These are phyloP conservation scores for Cryptophagus acutangulus DNA, from an alignment of 2,888 invertebrate species.

Conservation along the genomic window DNA sequence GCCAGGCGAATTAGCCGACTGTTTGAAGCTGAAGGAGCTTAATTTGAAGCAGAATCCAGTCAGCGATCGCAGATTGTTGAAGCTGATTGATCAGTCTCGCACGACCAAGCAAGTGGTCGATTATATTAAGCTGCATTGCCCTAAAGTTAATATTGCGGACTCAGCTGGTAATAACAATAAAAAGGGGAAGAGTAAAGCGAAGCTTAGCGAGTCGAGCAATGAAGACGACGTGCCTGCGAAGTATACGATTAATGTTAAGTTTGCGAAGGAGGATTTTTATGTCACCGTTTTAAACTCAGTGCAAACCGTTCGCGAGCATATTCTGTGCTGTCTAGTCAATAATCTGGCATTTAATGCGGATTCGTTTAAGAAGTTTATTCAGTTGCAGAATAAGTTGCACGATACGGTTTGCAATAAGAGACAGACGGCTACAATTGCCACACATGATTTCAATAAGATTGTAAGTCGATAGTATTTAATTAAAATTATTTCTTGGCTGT, in stretches of 20 bases:
- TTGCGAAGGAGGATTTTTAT: constrained; percentile 27
- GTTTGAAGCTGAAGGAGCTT: constrained; percentile 71
- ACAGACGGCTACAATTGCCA: constrained; percentile 74
- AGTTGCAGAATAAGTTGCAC: constrained; percentile 72
- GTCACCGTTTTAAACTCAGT: constrained; percentile 45
- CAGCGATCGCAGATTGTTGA: constrained; percentile 65
- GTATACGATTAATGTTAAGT: constrained; percentile 42
- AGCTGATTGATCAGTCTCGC: constrained; percentile 69
- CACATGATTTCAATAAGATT: constrained; percentile 70
- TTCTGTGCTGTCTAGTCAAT: constrained; percentile 67
- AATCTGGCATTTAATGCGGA: constrained; percentile 59
- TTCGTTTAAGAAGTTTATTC: constrained; percentile 67
- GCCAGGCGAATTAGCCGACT: constrained; percentile 65
- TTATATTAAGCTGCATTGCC: constrained; percentile 66
- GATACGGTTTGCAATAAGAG: constrained; percentile 73
- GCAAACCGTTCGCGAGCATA: constrained; percentile 61
- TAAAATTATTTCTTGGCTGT: constrained; percentile 2
- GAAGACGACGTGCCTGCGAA: constrained; percentile 28
- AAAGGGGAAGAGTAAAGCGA: constrained; percentile 42
- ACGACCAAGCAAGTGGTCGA: constrained; percentile 70
- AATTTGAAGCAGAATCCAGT: constrained; percentile 71
- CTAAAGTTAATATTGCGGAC: constrained; percentile 36
- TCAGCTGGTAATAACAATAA: constrained; percentile 22
- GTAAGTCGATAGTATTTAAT: constrained; percentile 26
- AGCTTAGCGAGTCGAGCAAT: constrained; percentile 33